A percentile compares a stretch with the other conserved stretches of the same genome.
phyloP scores from a whole-genome alignment of 2,113 vertebrate species.

The Gymnarchus niloticus region DNA sequence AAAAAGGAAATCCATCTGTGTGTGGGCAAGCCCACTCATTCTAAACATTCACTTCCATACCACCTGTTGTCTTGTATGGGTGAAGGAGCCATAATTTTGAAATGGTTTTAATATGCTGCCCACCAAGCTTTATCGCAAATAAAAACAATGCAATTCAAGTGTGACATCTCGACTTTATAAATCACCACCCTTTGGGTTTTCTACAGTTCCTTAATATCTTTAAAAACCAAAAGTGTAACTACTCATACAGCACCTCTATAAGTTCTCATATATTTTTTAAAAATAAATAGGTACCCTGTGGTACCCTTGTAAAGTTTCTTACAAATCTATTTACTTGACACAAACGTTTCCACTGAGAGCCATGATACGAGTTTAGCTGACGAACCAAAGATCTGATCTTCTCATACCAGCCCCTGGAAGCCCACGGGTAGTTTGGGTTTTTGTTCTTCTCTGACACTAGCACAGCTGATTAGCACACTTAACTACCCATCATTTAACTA shows the following conservation, averaged over 20 bases:
- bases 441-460: not conserved
- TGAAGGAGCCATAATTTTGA: constrained; percentile 40
- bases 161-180: constrained; percentile 50
- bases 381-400: no score
- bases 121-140: constrained; percentile 19
- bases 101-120: constrained; percentile 35
- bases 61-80: constrained; percentile 42
- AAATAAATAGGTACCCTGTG: not conserved
- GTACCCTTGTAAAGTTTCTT: no score
- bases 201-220: not conserved
- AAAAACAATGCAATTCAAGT: constrained; percentile 52
- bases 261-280: not conserved
- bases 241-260: not conserved
- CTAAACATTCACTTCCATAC: constrained; percentile 45
- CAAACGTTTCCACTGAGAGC: not conserved
- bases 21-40: constrained; percentile 44
- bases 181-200: constrained; percentile 22
- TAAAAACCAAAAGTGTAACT: not conserved
- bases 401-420: not conserved
- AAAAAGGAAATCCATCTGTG: constrained; percentile 48
- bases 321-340: not conserved
- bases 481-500: not conserved
- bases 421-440: not conserved
- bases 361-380: not conserved
- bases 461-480: not conserved